Conservation (phyloP, 2,797 vertebrate genomes). For the Tympanoctomys barrerae region DNA sequence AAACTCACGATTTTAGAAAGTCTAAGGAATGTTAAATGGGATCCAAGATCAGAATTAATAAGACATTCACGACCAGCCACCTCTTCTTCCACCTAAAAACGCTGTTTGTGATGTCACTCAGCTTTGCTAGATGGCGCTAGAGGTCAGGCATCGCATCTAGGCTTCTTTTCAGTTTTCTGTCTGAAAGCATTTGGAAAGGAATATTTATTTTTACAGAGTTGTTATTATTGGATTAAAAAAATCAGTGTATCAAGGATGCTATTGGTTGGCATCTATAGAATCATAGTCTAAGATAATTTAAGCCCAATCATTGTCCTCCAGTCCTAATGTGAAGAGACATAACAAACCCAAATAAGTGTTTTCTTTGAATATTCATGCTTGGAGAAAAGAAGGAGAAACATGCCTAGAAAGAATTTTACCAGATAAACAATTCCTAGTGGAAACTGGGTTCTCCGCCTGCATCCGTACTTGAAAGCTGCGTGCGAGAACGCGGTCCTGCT, state of each 20-base stretch:
- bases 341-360: constrained; percentile 20
- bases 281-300: constrained; percentile 44
- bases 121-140: constrained; percentile 68
- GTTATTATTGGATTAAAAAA: constrained; percentile 11
- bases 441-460: constrained; percentile 1
- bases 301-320: constrained; percentile 31
- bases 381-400: constrained; percentile 20
- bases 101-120: background rate
- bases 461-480: constrained; percentile 34
- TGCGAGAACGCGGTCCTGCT: background rate
- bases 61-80: background rate
- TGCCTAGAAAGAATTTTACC: background rate
- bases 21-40: background rate
- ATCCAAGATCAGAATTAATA: background rate
- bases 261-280: background rate
- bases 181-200: background rate
- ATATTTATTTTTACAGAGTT: constrained; percentile 10
- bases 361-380: constrained; percentile 63
- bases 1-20: constrained; percentile 38
- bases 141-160: background rate
- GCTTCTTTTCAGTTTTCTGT: background rate
- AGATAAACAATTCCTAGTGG: background rate
- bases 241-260: constrained; percentile 30
- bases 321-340: constrained; percentile 35
- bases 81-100: background rate